Conservation (phyloP, 2,888 invertebrate species). For the Eupeodes luniger region DNA sequence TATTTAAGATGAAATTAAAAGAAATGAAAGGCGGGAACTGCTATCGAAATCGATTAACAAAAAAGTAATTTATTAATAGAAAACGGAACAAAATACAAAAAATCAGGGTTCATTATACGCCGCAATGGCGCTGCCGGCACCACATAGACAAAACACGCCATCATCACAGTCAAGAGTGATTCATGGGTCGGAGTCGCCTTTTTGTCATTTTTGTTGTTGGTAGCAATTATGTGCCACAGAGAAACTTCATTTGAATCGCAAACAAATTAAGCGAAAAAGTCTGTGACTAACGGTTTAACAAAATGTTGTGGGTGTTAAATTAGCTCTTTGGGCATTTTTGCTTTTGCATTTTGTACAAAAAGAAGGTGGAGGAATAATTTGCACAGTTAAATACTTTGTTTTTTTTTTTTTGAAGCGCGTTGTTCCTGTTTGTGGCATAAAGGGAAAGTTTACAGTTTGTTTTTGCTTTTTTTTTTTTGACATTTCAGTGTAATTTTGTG, state of each 20-base stretch:
- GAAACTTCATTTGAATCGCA: conserved; percentile 36
- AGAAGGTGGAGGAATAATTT: conserved; percentile 32
- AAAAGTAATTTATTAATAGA: conserved; percentile 39
- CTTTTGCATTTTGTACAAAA: neutral
- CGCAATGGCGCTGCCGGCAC: neutral
- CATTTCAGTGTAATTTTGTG: conserved; percentile 25
- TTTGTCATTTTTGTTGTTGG: conserved; percentile 5
- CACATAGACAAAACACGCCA: neutral
- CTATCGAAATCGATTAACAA: conserved; percentile 33
- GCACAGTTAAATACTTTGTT: neutral
- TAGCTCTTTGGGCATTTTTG: conserved; percentile 14
- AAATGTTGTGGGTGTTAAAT: conserved; percentile 45
- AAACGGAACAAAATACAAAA: neutral
- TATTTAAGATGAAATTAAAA: neutral
- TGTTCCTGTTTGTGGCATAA: neutral
- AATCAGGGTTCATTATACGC: conserved; percentile 26
- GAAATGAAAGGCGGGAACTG: conserved; percentile 25
- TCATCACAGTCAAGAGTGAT: conserved; percentile 9
- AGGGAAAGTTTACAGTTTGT: conserved; percentile 10
- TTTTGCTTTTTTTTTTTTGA: neutral
- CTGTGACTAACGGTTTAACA: conserved; percentile 25
- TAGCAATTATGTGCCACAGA: neutral
- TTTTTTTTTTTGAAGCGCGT: too few relatives aligned
- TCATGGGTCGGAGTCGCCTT: conserved; percentile 13
- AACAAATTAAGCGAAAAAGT: conserved; percentile 32